phyloP scores from a whole-genome alignment of 2,797 vertebrate genomes.

The Scomberomorus guttatus region DNA sequence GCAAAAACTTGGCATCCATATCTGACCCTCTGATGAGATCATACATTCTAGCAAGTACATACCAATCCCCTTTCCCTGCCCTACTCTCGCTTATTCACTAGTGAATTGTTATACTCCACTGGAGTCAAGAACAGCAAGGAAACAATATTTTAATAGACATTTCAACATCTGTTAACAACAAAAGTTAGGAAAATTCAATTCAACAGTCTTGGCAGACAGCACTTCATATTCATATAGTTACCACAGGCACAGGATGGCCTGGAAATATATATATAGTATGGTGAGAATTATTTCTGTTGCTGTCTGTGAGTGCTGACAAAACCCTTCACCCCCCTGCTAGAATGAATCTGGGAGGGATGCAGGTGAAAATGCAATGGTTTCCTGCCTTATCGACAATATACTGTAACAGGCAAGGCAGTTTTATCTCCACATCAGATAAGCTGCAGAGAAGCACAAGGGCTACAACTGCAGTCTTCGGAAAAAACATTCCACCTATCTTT shows the following conservation, averaged over 20 bases:
- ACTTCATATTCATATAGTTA: neutral
- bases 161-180: constrained; percentile 1
- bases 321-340: neutral
- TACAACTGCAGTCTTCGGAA: neutral
- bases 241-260: neutral
- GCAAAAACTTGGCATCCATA: neutral
- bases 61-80: neutral
- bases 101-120: neutral
- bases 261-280: neutral
- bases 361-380: constrained; percentile 4
- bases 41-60: neutral
- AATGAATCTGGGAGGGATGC: neutral
- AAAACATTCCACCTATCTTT: neutral
- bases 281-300: neutral
- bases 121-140: neutral
- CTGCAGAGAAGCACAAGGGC: constrained; percentile 2
- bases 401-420: constrained; percentile 3
- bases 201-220: neutral
- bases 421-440: constrained; percentile 23
- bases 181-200: too few relatives aligned
- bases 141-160: neutral
- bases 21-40: neutral
- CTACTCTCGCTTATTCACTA: neutral
- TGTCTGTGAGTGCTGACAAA: neutral
- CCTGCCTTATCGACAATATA: constrained; percentile 7